Conservation (phyloP, 2,113 vertebrate genomes). For the Lophura nycthemera region DNA sequence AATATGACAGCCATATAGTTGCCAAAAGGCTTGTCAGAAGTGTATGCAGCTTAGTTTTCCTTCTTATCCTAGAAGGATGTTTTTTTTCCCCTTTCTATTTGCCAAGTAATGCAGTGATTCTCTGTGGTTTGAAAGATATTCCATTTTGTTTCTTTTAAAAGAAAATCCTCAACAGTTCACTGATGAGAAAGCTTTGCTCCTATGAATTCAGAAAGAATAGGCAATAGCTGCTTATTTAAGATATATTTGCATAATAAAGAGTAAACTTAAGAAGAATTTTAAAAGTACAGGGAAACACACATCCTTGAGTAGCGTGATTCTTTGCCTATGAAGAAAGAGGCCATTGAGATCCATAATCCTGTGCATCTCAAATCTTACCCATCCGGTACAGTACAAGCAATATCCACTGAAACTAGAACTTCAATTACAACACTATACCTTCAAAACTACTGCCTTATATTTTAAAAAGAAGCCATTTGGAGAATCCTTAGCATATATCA, state of each 20-base stretch:
- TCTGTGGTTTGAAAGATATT: background rate
- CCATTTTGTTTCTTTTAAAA: background rate
- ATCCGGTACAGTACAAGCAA: background rate
- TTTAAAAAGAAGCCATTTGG: no score
- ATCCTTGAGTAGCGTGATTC: background rate
- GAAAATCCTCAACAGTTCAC: background rate
- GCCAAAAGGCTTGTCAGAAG: background rate
- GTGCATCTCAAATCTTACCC: background rate
- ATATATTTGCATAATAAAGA: background rate
- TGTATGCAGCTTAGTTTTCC: fast-evolving
- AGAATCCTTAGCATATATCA: background rate
- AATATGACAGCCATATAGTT: background rate
- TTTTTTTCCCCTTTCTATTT: background rate
- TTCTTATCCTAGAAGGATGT: background rate
- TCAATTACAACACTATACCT: background rate
- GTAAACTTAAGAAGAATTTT: background rate
- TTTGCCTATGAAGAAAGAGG: background rate
- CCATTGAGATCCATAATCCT: background rate
- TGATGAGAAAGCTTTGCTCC: background rate
- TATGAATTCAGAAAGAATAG: background rate
- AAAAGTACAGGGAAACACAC: background rate
- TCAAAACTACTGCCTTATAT: background rate
- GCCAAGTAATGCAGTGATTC: background rate
- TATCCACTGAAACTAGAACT: background rate
- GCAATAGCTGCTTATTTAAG: background rate